Evolutionary conservation across 1,140 invertebrate species (phyloP).

Genomic region (Leptopilina clavipes): DNA sequence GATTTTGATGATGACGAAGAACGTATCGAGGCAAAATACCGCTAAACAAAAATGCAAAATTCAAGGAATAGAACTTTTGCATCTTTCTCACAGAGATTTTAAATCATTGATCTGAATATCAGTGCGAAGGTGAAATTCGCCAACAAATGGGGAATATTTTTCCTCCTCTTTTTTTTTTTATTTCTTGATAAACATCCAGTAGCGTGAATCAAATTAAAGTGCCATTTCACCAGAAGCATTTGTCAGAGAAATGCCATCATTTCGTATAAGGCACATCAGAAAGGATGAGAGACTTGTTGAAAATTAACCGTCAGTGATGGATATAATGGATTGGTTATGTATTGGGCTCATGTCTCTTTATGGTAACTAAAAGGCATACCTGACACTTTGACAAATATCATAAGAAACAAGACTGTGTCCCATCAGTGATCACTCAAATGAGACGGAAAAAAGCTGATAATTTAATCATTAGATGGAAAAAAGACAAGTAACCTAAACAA

Average conservation of each 20-base stretch:
- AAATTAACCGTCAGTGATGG: neutral
- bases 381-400: conserved; percentile 11
- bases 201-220: neutral
- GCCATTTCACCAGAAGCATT: conserved; percentile 10
- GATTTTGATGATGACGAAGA: too few species aligned
- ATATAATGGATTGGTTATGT: neutral
- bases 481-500: too few species aligned
- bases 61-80: too few species aligned
- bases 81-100: too few species aligned
- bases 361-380: conserved; percentile 9
- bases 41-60: too few species aligned
- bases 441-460: neutral
- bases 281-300: neutral
- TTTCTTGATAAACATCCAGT: too few species aligned
- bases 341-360: conserved; percentile 15
- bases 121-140: too few species aligned
- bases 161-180: too few species aligned
- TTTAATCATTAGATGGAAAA: neutral
- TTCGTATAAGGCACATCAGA: neutral
- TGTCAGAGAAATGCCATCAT: conserved; percentile 11
- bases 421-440: neutral
- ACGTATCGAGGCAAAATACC: too few species aligned
- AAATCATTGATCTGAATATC: too few species aligned
- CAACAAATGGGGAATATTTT: too few species aligned
- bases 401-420: neutral